Percentiles rank a stretch among this genome's conserved stretches.
Conservation (phyloP, 2,113 vertebrate genomes). For the Megaleporinus macrocephalus region DNA sequence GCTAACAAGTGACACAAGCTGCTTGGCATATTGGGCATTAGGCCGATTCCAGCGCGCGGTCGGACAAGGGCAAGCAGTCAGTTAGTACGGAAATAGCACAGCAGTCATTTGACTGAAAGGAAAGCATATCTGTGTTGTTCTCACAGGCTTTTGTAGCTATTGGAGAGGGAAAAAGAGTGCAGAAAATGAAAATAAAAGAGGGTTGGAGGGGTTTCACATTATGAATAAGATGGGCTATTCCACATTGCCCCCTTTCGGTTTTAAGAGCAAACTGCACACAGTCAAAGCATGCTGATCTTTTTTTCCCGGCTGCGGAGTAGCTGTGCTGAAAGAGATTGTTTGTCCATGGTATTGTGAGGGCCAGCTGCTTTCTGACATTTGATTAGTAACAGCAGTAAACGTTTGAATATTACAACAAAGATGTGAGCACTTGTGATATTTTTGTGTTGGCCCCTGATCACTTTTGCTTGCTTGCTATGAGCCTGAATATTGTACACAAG, state of each 20-base stretch:
- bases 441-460: too few species aligned
- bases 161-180: slow-evolving; percentile 40
- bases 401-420: not conserved
- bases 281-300: not conserved
- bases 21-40: slow-evolving; percentile 41
- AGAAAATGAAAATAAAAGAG: slow-evolving; percentile 45
- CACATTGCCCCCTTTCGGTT: slow-evolving; percentile 71
- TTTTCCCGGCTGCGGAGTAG: not conserved
- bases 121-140: slow-evolving; percentile 42
- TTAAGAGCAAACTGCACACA: slow-evolving; percentile 29
- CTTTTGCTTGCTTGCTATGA: too few species aligned
- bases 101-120: slow-evolving; percentile 53
- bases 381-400: too few species aligned
- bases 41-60: slow-evolving; percentile 44
- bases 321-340: not conserved
- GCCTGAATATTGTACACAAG: not conserved
- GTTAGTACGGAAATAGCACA: slow-evolving; percentile 58
- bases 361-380: slow-evolving; percentile 4
- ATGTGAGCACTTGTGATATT: too few species aligned
- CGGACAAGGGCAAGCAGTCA: slow-evolving; percentile 60
- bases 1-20: slow-evolving; percentile 44
- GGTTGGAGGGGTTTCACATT: not conserved
- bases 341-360: not conserved
- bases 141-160: slow-evolving; percentile 45
- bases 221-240: slow-evolving; percentile 37